Conservation (phyloP, 2,797 vertebrate species). For the Falco concolor region DNA sequence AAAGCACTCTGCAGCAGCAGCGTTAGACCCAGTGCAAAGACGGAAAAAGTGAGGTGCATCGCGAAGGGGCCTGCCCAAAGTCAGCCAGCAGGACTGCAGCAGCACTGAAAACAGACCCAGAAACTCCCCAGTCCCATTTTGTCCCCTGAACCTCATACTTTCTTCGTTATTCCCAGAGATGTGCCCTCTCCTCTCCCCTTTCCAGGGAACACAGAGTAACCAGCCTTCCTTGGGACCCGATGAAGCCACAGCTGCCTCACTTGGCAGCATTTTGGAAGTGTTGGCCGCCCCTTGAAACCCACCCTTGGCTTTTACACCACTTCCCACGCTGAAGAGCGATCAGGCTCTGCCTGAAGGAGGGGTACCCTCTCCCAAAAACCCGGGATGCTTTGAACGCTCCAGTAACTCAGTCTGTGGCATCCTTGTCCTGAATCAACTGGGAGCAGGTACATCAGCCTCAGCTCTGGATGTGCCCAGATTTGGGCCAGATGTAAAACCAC, state of each 20-base stretch:
- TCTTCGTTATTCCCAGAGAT: neutral
- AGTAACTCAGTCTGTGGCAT: neutral
- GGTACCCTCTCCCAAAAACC: neutral
- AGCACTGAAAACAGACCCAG: neutral
- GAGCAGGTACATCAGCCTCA: neutral
- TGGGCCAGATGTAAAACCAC: neutral
- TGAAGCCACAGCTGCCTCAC: neutral
- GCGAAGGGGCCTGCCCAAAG: neutral
- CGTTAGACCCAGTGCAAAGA: neutral
- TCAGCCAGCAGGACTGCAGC: neutral
- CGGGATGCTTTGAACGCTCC: neutral
- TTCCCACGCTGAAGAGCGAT: neutral
- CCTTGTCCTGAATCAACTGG: neutral
- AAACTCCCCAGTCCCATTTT: neutral
- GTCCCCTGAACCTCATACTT: neutral
- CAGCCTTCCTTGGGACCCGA: neutral
- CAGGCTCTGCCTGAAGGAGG: neutral
- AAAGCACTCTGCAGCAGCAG: neutral
- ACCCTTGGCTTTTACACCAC: neutral
- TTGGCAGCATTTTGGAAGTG: neutral
- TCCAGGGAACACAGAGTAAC: neutral
- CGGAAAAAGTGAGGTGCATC: accelerated
- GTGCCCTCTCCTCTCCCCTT: neutral
- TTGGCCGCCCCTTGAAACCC: neutral
- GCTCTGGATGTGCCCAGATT: neutral